Evolutionary conservation across 2,888 invertebrate genomes (phyloP), one percentile per base, ranked within the genome.

Genomic region (Alloplasta piceator): DNA sequence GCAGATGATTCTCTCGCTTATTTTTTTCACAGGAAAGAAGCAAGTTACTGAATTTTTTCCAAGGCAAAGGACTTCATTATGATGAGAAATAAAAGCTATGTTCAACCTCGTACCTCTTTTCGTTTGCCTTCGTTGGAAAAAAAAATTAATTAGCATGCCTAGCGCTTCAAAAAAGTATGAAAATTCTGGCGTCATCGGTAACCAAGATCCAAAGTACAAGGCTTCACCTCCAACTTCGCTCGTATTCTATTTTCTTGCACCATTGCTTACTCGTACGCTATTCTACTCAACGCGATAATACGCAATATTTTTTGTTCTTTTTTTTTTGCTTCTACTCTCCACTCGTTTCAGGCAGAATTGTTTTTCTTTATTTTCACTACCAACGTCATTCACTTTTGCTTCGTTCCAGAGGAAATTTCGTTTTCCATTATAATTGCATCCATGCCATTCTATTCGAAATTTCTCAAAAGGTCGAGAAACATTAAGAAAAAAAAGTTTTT

Each of bases 281-380:
- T 73, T 39, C 43, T 7, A 12, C 16, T 39, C 36, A 68, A 48
- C 36, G 55, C 41, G 39, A 16, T 26, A 26, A 14, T 56, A 48
- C 26, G 66, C 26, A 78, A 55, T 50, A 43, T 43, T 68, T 55
- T 16, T 55, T 10, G 5, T 64, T 50, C 16, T 55, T 43, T 63
- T n/a, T 6, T 55, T 14, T 87, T 83, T 96, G 98, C 95, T 97
- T 97, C 91, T 98, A 43, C 43, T 26, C 26, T 26, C 26, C 26
- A 26, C 26, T 26, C 26, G 26, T 26, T 26, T 26, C 26, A 26
- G 26, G 26, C 26, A 3, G 26, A 26, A 26, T 26, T 26, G 26
- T 26, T 26, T 26, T 26, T 26, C 3, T 26, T 26, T 26, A 26
- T 26, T 26, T 26, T 26, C 26, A 26, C 26, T 26, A 1, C 1